These are phyloP conservation scores for Trichomalopsis sarcophagae DNA, from an alignment of 1,140 invertebrate genomes.

Conservation along the genomic window DNA sequence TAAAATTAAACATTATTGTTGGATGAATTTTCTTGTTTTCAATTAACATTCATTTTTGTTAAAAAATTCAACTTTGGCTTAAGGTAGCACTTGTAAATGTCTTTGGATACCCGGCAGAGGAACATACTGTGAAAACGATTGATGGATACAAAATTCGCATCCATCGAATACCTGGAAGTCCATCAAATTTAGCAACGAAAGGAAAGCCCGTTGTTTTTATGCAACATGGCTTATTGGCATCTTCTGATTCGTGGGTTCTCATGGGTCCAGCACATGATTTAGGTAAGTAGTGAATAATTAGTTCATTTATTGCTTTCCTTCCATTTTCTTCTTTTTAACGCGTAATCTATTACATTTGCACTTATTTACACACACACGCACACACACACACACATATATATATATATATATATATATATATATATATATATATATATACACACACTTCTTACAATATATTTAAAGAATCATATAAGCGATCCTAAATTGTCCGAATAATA, in stretches of 20 bases:
- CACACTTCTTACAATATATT: no score
- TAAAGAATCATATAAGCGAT: no score
- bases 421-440: no score
- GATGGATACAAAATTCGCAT: constrained; percentile 74
- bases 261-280: constrained; percentile 50
- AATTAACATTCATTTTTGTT: background rate
- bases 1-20: no score
- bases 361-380: no score
- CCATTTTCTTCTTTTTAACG: no score
- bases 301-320: no score
- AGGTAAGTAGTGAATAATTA: constrained; percentile 19
- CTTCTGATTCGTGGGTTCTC: constrained; percentile 51
- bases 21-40: no score
- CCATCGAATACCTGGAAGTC: constrained; percentile 72
- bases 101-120: constrained; percentile 74
- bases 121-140: constrained; percentile 68
- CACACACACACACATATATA: no score
- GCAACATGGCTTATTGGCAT: constrained; percentile 54
- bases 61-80: background rate
- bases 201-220: constrained; percentile 47
- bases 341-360: no score
- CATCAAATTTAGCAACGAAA: constrained; percentile 47
- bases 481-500: no score
- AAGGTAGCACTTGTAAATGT: constrained; percentile 61
- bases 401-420: no score